Evolutionary conservation across 92 coral and sea anemone species (phyloP), one percentile per base, ranked within the genome.

Genomic region (Epizoanthus stellaris): DNA sequence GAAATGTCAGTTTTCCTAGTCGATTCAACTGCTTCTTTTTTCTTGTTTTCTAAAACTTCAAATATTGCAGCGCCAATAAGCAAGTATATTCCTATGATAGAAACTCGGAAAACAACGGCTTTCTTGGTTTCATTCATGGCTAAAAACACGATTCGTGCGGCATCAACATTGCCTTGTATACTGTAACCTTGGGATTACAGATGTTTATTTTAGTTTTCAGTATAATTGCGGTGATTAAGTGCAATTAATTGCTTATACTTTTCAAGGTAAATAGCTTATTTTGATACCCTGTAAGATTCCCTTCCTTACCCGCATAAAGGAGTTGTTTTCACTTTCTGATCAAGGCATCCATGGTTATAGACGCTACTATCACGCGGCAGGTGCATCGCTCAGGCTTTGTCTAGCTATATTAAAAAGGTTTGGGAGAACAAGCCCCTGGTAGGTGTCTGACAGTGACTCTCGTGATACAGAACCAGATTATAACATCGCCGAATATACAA

Each of bases 11-110:
- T 59, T 59, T 5, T 40, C 54, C 23, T 77, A 17, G 42, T 12
- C 53, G 56, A 60, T 14, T 58, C 6, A 54, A 6, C 16, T 34
- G 56, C 34, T 9, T 40, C 56, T 36, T 20, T 39, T n/a, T 13
- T 54, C 62, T 77, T 67, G 53, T 77, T 77, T 61, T 77, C 82
- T 17, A 77, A 36, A 36, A 10, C 68, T 77, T 60, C 56, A 61
- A 77, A 77, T 16, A 77, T 77, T 25, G 53, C 69, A 23, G 82
- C 82, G 65, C 82, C 82, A 8, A 60, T 60, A 4, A 77, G 56
- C 20, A 77, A 77, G 57, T 59, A 77, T 7, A 77, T 77, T 13
- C 82, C 82, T 6, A 60, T 58, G 19, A 40, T 13, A 17, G 25
- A 60, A n/a, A 20, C 82, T 40, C 68, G 68, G 40, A 77, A 61